Conservation (phyloP, 1,140 invertebrate species). For the Drosophila trapezifrons region DNA sequence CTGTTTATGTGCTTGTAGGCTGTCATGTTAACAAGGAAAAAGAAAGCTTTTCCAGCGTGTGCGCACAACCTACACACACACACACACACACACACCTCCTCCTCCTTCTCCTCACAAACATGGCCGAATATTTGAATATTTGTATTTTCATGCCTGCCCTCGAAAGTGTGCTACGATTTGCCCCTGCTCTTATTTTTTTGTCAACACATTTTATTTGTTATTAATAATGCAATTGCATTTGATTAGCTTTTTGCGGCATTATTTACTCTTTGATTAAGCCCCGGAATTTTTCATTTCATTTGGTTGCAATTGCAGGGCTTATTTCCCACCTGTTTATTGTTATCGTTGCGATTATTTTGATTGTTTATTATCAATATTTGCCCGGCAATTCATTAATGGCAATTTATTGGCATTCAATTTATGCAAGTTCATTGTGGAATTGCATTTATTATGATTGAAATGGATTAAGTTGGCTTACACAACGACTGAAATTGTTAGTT, state of each 20-base stretch:
- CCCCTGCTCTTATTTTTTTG: constrained; percentile 17
- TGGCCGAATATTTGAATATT: constrained; percentile 53
- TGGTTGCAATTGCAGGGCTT: constrained; percentile 16
- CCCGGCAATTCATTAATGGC: constrained; percentile 49
- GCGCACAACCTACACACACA: constrained; percentile 40
- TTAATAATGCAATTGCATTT: constrained; percentile 64
- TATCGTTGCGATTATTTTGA: constrained; percentile 33
- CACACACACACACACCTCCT: neutral
- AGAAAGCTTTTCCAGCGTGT: constrained; percentile 57
- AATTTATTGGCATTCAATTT: constrained; percentile 46
- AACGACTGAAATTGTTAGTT: constrained; percentile 11
- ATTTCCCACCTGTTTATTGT: constrained; percentile 27
- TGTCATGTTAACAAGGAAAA: constrained; percentile 77
- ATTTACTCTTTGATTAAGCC: constrained; percentile 56
- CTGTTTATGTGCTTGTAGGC: constrained; percentile 79
- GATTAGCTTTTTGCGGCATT: constrained; percentile 45
- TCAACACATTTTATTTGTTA: constrained; percentile 62
- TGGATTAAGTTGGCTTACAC: constrained; percentile 28
- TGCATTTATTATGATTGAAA: constrained; percentile 32
- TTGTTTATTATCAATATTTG: constrained; percentile 54
- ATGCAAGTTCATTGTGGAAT: constrained; percentile 34
- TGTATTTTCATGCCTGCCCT: constrained; percentile 52
- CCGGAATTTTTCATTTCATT: constrained; percentile 47
- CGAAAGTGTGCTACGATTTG: constrained; percentile 49
- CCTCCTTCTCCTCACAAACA: constrained; percentile 11